phyloP scores from a whole-genome alignment of 2,113 vertebrate species.

The Myrmecophaga tridactyla region DNA sequence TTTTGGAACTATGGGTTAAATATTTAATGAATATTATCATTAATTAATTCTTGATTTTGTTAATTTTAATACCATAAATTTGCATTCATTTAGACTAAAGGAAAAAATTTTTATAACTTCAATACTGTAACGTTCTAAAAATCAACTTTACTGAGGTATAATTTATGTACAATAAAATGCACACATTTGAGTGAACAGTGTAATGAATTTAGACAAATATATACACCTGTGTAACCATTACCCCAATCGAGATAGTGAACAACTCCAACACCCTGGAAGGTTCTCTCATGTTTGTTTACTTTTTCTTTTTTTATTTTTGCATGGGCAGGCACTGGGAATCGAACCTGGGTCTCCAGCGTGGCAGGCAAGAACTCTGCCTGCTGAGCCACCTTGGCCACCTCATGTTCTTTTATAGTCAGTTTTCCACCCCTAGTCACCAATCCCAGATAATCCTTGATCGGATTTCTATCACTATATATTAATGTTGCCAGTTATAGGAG shows the following conservation, averaged over 20 bases:
- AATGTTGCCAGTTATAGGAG: not conserved
- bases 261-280: not conserved
- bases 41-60: not conserved
- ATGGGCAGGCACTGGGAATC: no score
- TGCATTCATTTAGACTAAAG: slow-evolving; percentile 14
- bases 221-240: not conserved
- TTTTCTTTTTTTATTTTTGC: no score
- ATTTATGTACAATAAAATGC: not conserved
- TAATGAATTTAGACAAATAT: not conserved
- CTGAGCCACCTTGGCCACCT: no score
- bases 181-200: not conserved
- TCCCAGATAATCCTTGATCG: not conserved
- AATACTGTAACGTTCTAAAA: not conserved
- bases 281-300: not conserved
- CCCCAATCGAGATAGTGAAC: not conserved
- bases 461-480: not conserved
- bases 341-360: no score
- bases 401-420: not conserved
- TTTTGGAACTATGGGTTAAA: not conserved
- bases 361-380: no score
- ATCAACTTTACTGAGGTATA: not conserved
- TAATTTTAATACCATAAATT: slow-evolving; percentile 22
- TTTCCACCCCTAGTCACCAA: not conserved
- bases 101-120: not conserved
- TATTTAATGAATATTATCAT: slow-evolving; percentile 7